These are phyloP conservation scores for Bambusicola thoracicus DNA, from an alignment of 2,113 vertebrate species.

Conservation along the genomic window DNA sequence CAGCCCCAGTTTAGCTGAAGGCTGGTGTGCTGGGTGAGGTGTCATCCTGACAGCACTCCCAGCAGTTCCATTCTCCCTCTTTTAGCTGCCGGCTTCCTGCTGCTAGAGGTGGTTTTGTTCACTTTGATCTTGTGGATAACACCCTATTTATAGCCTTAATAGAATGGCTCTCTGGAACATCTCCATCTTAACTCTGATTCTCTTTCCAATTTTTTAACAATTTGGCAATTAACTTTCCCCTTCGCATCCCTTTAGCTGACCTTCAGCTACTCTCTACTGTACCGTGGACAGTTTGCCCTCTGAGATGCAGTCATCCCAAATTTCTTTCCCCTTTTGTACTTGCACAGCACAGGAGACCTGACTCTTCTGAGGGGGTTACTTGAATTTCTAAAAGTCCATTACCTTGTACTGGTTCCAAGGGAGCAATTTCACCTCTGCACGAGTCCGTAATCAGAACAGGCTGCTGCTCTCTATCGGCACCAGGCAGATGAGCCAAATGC, in stretches of 20 bases:
- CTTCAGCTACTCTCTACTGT: background rate
- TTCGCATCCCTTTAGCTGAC: background rate
- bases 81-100: background rate
- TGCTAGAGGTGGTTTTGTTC: background rate
- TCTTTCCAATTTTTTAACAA: background rate
- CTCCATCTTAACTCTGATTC: background rate
- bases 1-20: background rate
- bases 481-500: background rate
- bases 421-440: background rate
- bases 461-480: background rate
- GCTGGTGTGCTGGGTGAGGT: background rate
- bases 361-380: background rate
- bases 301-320: background rate
- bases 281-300: background rate
- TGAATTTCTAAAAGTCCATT: slow-evolving; percentile 32
- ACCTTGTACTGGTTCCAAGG: background rate
- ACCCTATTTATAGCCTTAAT: background rate
- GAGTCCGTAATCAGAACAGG: background rate
- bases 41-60: background rate
- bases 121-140: background rate
- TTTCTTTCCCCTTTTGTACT: background rate
- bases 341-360: background rate
- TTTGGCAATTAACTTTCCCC: background rate
- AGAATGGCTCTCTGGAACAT: background rate
- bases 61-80: background rate